Conservation (phyloP, 2,113 vertebrate genomes). For the Acanthochromis polyacanthus region DNA sequence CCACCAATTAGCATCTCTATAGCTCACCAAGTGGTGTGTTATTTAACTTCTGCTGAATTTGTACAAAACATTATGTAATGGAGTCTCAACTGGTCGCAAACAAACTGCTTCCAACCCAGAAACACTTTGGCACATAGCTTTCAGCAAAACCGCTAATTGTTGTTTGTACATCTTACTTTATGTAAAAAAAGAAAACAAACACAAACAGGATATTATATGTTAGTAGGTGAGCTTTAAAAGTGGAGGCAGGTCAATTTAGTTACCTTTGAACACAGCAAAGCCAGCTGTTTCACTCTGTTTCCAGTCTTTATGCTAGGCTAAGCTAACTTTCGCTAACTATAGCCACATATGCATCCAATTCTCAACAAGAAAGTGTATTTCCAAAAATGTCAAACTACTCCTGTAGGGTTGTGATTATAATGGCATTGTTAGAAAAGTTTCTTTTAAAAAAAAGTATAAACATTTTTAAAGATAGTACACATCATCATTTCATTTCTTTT, state of each 20-base stretch:
- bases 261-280: background rate
- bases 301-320: background rate
- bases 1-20: too few relatives aligned
- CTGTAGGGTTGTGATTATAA: slow-evolving; percentile 37
- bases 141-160: background rate
- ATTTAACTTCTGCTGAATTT: too few relatives aligned
- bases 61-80: too few relatives aligned
- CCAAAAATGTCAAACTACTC: slow-evolving; percentile 15
- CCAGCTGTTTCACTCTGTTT: background rate
- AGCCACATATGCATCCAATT: background rate
- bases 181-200: background rate
- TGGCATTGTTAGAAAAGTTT: slow-evolving; percentile 44
- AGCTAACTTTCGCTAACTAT: background rate
- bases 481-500: slow-evolving; percentile 1
- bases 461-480: slow-evolving; percentile 29
- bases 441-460: slow-evolving; percentile 22
- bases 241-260: background rate
- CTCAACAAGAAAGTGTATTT: background rate
- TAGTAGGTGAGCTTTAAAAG: background rate
- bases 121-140: too few relatives aligned
- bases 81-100: too few relatives aligned
- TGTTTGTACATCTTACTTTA: background rate
- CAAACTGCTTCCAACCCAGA: too few relatives aligned
- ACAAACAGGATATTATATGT: background rate
- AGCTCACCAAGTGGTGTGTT: too few relatives aligned